These are phyloP conservation scores for Romanogobio albipinnatus DNA, from an alignment of 2,113 vertebrate genomes.

Conservation along the genomic window DNA sequence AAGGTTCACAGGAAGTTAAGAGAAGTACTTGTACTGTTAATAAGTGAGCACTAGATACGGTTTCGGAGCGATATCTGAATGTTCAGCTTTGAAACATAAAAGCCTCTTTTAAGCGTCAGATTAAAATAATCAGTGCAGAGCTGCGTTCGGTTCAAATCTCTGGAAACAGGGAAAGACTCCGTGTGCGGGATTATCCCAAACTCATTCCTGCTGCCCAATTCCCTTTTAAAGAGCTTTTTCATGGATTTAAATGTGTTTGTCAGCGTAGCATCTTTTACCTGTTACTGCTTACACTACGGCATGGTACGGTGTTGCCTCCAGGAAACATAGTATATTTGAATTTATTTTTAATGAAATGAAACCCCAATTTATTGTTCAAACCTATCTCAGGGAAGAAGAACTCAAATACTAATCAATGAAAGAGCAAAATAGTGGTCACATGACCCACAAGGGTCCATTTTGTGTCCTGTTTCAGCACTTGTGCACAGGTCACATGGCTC, in stretches of 20 bases:
- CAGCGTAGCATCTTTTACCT: neutral
- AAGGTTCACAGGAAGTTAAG: neutral
- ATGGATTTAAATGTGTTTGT: neutral
- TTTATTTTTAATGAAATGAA: too few relatives aligned
- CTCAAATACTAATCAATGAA: too few relatives aligned
- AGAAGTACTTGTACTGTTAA: neutral
- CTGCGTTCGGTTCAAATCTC: neutral
- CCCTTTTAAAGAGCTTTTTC: neutral
- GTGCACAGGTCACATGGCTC: too few relatives aligned
- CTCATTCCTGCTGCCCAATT: neutral
- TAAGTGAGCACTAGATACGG: neutral
- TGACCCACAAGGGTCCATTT: too few relatives aligned
- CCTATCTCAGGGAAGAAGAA: too few relatives aligned
- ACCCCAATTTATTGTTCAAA: too few relatives aligned
- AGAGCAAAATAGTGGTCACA: too few relatives aligned
- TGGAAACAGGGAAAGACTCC: neutral
- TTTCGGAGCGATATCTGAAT: neutral
- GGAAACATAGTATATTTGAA: too few relatives aligned
- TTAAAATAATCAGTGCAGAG: slow-evolving; percentile 4
- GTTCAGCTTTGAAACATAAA: slow-evolving; percentile 55
- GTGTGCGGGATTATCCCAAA: neutral
- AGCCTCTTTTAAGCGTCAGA: neutral
- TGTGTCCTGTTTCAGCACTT: too few relatives aligned
- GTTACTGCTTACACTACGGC: neutral
- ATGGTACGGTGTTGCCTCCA: too few relatives aligned